phyloP scores from a whole-genome alignment of 2,888 invertebrate genomes.

The Chorisops tibialis region DNA sequence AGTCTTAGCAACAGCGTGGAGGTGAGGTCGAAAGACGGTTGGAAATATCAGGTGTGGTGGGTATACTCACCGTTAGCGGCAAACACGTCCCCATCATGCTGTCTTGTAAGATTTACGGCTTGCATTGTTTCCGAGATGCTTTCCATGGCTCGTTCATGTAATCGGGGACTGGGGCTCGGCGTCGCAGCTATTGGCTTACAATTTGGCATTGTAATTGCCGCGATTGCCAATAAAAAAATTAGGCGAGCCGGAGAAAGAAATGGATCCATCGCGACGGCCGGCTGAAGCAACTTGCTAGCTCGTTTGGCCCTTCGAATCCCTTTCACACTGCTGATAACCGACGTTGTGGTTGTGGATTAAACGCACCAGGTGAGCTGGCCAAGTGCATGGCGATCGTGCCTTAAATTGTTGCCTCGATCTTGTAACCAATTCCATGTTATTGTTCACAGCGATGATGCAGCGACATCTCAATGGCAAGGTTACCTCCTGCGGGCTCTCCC shows the following conservation, averaged over 20 bases:
- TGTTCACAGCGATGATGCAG: constrained; percentile 16
- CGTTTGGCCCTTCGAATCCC: no score
- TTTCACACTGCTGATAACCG: no score
- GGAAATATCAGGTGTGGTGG: background rate
- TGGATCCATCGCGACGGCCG: no score
- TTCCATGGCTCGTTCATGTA: constrained; percentile 23
- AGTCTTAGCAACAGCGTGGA: background rate
- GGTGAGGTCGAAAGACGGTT: background rate
- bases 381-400: constrained; percentile 16
- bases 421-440: constrained; percentile 21
- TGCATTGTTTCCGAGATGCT: constrained; percentile 32
- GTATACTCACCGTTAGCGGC: constrained; percentile 47
- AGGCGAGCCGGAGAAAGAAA: background rate
- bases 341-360: constrained; percentile 2
- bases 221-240: constrained; percentile 14
- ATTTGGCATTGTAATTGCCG: constrained; percentile 6
- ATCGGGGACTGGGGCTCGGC: constrained; percentile 5
- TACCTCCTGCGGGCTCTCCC: background rate
- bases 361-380: background rate
- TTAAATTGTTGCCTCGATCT: constrained; percentile 12
- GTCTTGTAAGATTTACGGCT: constrained; percentile 50
- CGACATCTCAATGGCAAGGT: constrained; percentile 20
- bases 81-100: constrained; percentile 52
- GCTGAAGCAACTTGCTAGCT: no score
- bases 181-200: constrained; percentile 14